A percentile compares a stretch with the other conserved stretches of the same genome.
Conservation (phyloP, 2,797 vertebrate genomes). For the Aldrovandia affinis region DNA sequence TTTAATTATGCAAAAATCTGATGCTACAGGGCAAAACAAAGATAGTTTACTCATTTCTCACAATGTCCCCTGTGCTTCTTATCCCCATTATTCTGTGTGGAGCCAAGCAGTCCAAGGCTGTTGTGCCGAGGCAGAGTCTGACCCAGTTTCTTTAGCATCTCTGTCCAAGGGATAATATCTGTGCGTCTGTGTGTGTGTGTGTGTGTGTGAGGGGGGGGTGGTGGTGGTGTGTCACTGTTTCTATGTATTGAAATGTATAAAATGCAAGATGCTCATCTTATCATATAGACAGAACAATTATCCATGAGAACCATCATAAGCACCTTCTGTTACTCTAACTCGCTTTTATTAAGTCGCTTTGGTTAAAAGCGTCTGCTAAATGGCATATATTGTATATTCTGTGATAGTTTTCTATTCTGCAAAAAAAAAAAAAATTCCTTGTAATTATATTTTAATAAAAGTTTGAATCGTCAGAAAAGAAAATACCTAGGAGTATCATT, state of each 20-base stretch:
- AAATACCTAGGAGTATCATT: no score
- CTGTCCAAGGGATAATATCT: slow-evolving; percentile 45
- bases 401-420: no score
- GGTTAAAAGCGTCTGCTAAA: no score
- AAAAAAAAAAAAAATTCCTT: background rate
- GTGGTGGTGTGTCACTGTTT: slow-evolving; percentile 22
- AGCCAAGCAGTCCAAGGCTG: background rate
- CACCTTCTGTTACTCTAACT: background rate
- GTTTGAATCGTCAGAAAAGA: background rate
- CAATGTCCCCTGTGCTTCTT: slow-evolving; percentile 45
- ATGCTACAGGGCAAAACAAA: background rate
- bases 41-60: background rate
- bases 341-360: no score
- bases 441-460: background rate
- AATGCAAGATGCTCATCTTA: background rate
- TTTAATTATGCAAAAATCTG: slow-evolving; percentile 3
- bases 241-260: background rate
- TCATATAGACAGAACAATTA: background rate
- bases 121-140: slow-evolving; percentile 52
- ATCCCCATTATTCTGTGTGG: slow-evolving; percentile 57
- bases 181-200: background rate
- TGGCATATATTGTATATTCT: no score
- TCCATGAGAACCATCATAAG: background rate
- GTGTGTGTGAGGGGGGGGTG: slow-evolving; percentile 27
- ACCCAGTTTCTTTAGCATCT: slow-evolving; percentile 62